Base-by-base conservation (phyloP, 2,113 vertebrate species). In the Eudorcas thomsonii region DNA sequence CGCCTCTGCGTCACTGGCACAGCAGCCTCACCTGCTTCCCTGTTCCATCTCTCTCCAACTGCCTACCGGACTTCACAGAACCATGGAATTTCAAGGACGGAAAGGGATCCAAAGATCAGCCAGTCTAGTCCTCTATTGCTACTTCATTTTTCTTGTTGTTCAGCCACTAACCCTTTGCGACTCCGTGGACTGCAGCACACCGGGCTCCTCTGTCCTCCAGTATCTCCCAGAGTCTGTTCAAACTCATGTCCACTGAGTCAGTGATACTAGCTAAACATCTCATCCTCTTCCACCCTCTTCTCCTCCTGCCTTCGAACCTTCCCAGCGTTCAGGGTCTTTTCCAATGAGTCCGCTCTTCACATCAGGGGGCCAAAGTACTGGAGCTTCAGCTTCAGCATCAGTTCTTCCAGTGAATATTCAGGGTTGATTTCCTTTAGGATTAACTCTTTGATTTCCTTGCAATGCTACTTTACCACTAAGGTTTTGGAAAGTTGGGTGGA, bases 21-120 rank as follows among this genome's bases (percentile, higher is more conserved):
- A 2, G 4, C 1, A n/a, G 17, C n/a, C 84, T 90, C 96, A 97
- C 97, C 96, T 94, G 60, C 74, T 52, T 25, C n/a, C 92, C 88
- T 11, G 30, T 45, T 88, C 67, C 96, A 97, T 96, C 45, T 84
- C 89, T 90, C 64, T 85, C 97, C 97, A 98, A 96, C 98, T 98
- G 97, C 59, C 97, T 91, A 95, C 96, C 0, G 88, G 94, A 78
- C 96, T 52, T 25, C 50, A 57, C 57, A 88, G 97, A 97, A 96
- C 4, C 59, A 30, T 1, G 64, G 97, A 96, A 96, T 39, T 52
- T 83, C 91, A 4, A 11, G 88, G 92, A 33, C 43, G 23, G 57
- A 2, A 12, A 64, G 74, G 62, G 81, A 50, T 4, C 88, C 62
- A 6, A 0, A n/a, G 90, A 23, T 26, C 71, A 30, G 11, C 21